A percentile compares a stretch with the other conserved stretches of the same genome.
These are phyloP conservation scores for Chaetogeoica ovagalla DNA, from an alignment of 2,888 invertebrate genomes.

Conservation along the genomic window DNA sequence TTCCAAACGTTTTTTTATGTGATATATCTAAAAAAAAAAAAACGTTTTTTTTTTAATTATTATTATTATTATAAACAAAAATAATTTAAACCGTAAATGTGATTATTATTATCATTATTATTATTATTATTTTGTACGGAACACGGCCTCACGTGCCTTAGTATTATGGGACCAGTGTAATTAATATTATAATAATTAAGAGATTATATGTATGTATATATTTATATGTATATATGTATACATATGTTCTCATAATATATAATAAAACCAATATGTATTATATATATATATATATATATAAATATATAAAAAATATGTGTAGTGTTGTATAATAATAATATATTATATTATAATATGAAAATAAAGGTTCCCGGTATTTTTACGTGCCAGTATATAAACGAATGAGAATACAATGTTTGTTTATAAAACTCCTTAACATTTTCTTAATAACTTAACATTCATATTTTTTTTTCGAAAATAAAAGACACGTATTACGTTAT, in stretches of 20 bases:
- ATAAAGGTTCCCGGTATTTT: constrained; percentile 51
- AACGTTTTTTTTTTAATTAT: no score
- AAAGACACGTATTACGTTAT: background rate
- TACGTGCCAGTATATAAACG: constrained; percentile 27
- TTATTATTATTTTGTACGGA: constrained; percentile 49
- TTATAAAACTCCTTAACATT: background rate
- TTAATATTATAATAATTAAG: constrained; percentile 37
- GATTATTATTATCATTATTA: constrained; percentile 35
- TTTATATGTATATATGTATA: background rate
- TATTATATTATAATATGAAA: constrained; percentile 7
- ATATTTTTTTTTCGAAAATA: background rate
- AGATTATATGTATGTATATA: constrained; percentile 23
- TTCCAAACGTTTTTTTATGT: constrained; percentile 37
- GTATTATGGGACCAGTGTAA: constrained; percentile 53
- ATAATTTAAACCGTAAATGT: constrained; percentile 31
- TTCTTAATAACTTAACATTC: background rate
- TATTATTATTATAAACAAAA: background rate
- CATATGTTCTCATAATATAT: background rate
- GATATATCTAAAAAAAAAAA: background rate
- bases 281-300: no score
- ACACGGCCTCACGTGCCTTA: constrained; percentile 50
- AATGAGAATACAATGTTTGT: constrained; percentile 7
- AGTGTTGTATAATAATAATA: background rate
- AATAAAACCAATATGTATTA: no score
- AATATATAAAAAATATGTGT: no score